phyloP scores from a whole-genome alignment of 64 coral and sea anemone species.

The Trachythela sp. region DNA sequence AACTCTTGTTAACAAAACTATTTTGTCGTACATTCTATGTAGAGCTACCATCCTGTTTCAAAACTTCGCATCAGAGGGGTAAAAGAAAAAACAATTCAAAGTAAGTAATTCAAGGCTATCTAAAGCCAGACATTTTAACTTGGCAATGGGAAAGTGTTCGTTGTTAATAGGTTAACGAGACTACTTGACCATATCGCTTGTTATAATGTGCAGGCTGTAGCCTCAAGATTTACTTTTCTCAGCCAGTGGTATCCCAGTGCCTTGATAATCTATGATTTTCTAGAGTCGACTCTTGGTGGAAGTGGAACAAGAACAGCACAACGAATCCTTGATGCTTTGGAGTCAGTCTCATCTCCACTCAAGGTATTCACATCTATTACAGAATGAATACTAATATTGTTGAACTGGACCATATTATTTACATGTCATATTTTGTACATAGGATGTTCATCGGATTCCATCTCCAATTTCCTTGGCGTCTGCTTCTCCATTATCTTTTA shows the following conservation, averaged over 20 bases:
- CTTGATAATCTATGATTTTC: not conserved
- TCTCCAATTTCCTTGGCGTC: not conserved
- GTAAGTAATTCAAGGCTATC: not conserved
- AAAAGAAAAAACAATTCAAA: not conserved
- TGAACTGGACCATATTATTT: not conserved
- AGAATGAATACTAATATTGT: not conserved
- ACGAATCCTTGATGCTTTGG: conserved; percentile 7
- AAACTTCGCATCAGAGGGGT: not conserved
- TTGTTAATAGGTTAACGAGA: too few species aligned
- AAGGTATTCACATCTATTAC: not conserved
- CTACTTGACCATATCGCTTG: too few species aligned
- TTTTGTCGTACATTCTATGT: not conserved
- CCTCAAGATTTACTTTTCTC: too few species aligned
- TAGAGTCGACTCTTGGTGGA: not conserved
- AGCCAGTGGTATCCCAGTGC: not conserved
- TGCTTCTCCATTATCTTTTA: not conserved
- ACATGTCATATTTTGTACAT: not conserved
- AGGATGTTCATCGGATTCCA: conserved; percentile 7
- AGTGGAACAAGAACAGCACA: not conserved
- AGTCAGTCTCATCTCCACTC: not conserved
- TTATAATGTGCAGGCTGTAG: too few species aligned
- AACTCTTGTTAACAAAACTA: not conserved
- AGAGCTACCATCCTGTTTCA: not conserved
- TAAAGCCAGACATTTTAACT: not conserved
- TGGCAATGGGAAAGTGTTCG: not conserved